A percentile compares a stretch with the other conserved stretches of the same genome.
These are phyloP conservation scores for Calliphora vomitoria DNA, from an alignment of 2,888 invertebrate species.

Conservation along the genomic window DNA sequence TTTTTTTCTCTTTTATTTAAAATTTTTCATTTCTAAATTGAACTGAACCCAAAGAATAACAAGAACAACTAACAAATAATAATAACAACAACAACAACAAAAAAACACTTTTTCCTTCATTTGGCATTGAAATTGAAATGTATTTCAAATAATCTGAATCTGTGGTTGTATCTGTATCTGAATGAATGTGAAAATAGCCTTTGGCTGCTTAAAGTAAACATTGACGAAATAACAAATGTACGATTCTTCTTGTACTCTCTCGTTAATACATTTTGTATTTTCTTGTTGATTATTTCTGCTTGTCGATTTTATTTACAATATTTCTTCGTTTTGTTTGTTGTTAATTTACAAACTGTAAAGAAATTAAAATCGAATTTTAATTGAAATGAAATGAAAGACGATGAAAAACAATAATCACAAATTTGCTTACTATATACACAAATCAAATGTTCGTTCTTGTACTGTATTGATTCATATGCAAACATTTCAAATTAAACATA, in stretches of 20 bases:
- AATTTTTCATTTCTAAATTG: conserved; percentile 43
- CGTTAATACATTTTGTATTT: conserved; percentile 6
- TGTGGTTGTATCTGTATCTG: background rate
- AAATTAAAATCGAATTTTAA: conserved; percentile 52
- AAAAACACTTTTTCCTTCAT: conserved; percentile 69
- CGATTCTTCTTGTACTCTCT: conserved; percentile 8
- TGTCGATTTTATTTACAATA: conserved; percentile 14
- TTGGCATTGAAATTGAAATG: conserved; percentile 68
- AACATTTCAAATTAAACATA: conserved; percentile 16
- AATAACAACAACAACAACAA: background rate
- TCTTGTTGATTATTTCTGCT: conserved; percentile 4
- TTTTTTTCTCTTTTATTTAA: conserved; percentile 28
- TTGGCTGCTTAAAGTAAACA: conserved; percentile 55
- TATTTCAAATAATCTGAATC: conserved; percentile 21
- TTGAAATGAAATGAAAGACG: conserved; percentile 40
- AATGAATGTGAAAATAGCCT: conserved; percentile 55
- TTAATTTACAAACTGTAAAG: conserved; percentile 55
- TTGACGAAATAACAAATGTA: conserved; percentile 48
- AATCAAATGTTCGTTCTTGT: conserved; percentile 33
- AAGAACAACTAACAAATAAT: background rate
- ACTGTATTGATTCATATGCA: conserved; percentile 19
- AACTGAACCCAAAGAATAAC: conserved; percentile 23
- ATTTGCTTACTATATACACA: background rate
- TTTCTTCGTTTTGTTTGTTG: conserved; percentile 30
- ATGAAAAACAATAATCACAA: conserved; percentile 35